A percentile compares a stretch with the other conserved stretches of the same genome.
Conservation (phyloP, 2,888 invertebrate genomes). For the Iselma pallidipennis region DNA sequence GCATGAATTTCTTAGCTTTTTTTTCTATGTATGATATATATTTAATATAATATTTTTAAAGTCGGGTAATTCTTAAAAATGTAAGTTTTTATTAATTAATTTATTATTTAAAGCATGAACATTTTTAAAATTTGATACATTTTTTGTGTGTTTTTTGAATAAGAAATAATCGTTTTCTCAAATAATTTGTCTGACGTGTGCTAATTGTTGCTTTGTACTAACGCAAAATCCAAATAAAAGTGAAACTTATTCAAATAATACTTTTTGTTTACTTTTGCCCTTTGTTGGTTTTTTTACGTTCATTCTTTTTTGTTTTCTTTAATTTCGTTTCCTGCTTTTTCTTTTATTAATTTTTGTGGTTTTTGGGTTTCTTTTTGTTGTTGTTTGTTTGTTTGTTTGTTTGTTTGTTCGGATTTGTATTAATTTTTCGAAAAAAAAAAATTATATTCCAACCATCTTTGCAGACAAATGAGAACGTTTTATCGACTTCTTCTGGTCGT, state of each 20-base stretch:
- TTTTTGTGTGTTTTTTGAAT: neutral
- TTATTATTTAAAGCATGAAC: neutral
- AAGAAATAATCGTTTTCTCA: neutral
- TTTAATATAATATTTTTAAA: too few species aligned
- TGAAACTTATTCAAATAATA: neutral
- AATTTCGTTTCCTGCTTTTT: neutral
- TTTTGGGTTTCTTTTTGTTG: neutral
- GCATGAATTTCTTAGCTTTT: conserved; percentile 11
- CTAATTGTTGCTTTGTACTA: conserved; percentile 4
- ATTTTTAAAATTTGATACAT: neutral
- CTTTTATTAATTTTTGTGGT: neutral
- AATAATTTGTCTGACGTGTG: neutral
- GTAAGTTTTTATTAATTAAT: neutral
- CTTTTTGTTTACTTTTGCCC: conserved; percentile 2
- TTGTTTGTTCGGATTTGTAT: neutral
- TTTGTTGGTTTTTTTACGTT: too few species aligned
- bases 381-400: neutral
- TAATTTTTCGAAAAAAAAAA: neutral
- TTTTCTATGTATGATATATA: neutral
- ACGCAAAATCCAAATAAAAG: neutral
- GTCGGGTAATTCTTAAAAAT: neutral
- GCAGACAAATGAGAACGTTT: conserved; percentile 26
- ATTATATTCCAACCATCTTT: conserved; percentile 7
- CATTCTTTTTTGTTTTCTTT: neutral
- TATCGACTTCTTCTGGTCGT: conserved; percentile 34